Evolutionary conservation across 2,797 vertebrate genomes (phyloP), one percentile per base, ranked within the genome.

Genomic region (Poeciliopsis turneri): DNA sequence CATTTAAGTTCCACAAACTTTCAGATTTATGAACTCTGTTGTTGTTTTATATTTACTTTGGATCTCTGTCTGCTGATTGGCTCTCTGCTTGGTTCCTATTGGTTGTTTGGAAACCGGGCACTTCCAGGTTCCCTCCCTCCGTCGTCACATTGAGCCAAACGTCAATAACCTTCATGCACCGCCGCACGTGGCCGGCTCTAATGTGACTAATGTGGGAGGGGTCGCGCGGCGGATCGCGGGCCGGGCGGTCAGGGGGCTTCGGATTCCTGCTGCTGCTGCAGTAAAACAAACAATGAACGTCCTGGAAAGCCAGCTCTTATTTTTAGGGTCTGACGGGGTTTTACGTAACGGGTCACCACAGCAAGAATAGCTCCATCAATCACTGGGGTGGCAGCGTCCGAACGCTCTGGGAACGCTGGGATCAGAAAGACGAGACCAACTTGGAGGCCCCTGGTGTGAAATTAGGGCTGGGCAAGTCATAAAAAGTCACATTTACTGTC

Each of bases 341-440:
- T 94, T 92, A 93, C 82, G 85, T 94, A 93, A 93, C 78, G 75
- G 87, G 87, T 89, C 85, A 78, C 75, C 76, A 86, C 73, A 85
- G 84, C 91, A 89, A 92, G 89, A 94, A 95, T 93, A 95, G 93
- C 77, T 82, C 83, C 91, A 94, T 94, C 94, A 81, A 92, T 95
- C 90, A 93, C 68, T 71, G 68, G 43, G 66, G 64, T 78, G 77
- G 82, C 79, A 2, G 74, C 70, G 82, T 89, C 89, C 89, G 82
- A 89, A 86, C 78, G 74, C 82, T 86, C 90, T 93, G 91, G 87
- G 92, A 94, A 92, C 85, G 64, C 84, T 92, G 89, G 68, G 43
- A 71, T 30, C 13, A 28, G 43, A 46, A 16, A 71, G 68, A 53
- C 16, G 8, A 66, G 59, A 64, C 59, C 30, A 39, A 23, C 33